A percentile compares a stretch with the other conserved stretches of the same genome.
These are phyloP conservation scores for Zosterops borbonicus DNA, from an alignment of 2,113 vertebrate genomes.

Conservation along the genomic window DNA sequence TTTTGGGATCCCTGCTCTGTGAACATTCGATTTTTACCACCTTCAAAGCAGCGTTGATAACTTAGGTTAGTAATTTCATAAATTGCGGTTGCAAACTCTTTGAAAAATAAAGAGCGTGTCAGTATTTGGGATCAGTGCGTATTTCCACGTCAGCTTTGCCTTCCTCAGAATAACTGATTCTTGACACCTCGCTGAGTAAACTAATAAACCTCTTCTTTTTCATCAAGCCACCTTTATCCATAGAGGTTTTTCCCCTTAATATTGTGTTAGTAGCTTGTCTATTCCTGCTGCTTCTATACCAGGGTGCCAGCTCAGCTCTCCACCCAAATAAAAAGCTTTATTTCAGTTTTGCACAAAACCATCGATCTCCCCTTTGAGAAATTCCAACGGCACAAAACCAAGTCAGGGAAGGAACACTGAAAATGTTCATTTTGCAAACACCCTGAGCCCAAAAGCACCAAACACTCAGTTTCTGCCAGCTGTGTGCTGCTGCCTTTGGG, in stretches of 20 bases:
- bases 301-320: neutral
- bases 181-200: neutral
- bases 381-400: neutral
- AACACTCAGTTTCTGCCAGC: neutral
- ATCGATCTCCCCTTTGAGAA: neutral
- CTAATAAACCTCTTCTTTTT: neutral
- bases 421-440: neutral
- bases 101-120: neutral
- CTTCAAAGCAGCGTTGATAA: neutral
- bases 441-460: neutral
- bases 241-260: neutral
- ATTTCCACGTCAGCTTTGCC: neutral
- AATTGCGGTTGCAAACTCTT: neutral
- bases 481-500: neutral
- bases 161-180: neutral
- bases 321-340: neutral
- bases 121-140: neutral
- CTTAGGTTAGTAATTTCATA: neutral
- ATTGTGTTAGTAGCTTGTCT: neutral
- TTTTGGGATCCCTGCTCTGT: conserved; percentile 15
- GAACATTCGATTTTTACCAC: neutral
- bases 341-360: neutral
- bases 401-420: neutral
- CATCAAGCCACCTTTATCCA: neutral
- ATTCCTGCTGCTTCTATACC: neutral